Conservation (phyloP, 1,140 invertebrate genomes). For the Venturia canescens region DNA sequence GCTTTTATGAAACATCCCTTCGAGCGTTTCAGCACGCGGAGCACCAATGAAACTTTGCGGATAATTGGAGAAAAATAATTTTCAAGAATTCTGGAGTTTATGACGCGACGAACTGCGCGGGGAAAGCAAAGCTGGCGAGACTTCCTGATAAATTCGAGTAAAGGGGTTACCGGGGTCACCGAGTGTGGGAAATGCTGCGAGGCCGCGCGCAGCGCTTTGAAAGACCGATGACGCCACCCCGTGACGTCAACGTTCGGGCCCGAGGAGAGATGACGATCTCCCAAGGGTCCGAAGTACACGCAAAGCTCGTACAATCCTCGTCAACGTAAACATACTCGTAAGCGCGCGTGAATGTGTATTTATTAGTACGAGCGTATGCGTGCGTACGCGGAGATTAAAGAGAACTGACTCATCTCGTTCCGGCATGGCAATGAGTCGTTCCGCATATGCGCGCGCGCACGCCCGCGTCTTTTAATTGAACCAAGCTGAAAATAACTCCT, state of each 20-base stretch:
- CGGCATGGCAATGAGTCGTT: conserved; percentile 66
- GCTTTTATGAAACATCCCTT: too few species aligned
- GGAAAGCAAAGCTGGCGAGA: conserved; percentile 2
- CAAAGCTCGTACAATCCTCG: neutral
- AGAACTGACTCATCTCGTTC: conserved; percentile 61
- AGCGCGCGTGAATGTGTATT: neutral
- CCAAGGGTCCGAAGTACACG: neutral
- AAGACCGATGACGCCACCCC: conserved; percentile 66
- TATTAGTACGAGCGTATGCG: conserved; percentile 24
- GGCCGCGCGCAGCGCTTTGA: conserved; percentile 34
- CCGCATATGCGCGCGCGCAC: conserved; percentile 54
- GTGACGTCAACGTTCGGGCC: conserved; percentile 63
- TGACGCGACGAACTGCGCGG: neutral
- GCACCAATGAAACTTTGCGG: too few species aligned
- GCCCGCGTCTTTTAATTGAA: conserved; percentile 68
- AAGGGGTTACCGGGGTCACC: conserved; percentile 63
- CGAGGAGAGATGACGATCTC: conserved; percentile 16
- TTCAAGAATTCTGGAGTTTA: neutral
- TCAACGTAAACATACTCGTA: neutral
- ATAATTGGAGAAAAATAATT: conserved; percentile 17
- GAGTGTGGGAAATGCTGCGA: conserved; percentile 69
- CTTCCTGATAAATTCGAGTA: conserved; percentile 6
- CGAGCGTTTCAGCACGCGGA: too few species aligned
- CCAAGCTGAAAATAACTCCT: conserved; percentile 70
- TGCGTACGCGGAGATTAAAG: conserved; percentile 22